Percentiles rank a stretch among this genome's conserved stretches.
Evolutionary conservation across 1,140 invertebrate genomes (phyloP).

Genomic region (Oscheius sp.): DNA sequence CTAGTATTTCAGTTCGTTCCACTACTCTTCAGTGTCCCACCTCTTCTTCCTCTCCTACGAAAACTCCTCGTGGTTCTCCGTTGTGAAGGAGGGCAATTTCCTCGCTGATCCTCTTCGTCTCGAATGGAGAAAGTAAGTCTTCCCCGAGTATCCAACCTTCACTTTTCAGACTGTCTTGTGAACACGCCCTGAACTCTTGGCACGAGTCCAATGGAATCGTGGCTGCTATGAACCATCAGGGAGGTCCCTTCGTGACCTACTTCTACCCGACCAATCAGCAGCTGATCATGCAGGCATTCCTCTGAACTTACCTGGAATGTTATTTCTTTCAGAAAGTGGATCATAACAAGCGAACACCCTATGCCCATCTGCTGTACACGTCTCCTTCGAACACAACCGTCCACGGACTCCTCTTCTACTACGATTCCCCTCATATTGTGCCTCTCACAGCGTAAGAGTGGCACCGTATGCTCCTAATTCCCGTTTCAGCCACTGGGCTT

Average conservation of each 20-base stretch:
- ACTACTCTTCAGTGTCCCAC: constrained; percentile 9
- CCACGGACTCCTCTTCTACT: constrained; percentile 2
- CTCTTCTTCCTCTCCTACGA: constrained; percentile 11
- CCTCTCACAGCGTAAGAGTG: too few relatives aligned
- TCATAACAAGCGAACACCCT: background rate
- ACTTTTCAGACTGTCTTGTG: background rate
- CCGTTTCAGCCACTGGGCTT: constrained; percentile 7
- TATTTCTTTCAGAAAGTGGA: too few relatives aligned
- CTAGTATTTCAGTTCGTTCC: constrained; percentile 16
- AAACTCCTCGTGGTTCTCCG: background rate
- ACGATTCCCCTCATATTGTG: constrained; percentile 4
- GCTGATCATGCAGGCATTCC: background rate
- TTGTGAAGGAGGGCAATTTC: background rate
- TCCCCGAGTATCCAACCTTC: too few relatives aligned
- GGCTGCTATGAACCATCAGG: background rate
- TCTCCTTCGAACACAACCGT: background rate
- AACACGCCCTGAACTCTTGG: background rate
- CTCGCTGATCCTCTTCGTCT: background rate
- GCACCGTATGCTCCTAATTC: too few relatives aligned
- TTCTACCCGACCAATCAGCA: background rate
- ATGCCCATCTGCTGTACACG: background rate
- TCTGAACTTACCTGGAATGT: too few relatives aligned
- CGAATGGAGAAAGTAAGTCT: background rate
- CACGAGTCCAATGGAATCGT: background rate
- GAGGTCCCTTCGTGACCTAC: background rate